These are phyloP conservation scores for Albula glossodonta DNA, from an alignment of 2,113 vertebrate genomes.

Conservation along the genomic window DNA sequence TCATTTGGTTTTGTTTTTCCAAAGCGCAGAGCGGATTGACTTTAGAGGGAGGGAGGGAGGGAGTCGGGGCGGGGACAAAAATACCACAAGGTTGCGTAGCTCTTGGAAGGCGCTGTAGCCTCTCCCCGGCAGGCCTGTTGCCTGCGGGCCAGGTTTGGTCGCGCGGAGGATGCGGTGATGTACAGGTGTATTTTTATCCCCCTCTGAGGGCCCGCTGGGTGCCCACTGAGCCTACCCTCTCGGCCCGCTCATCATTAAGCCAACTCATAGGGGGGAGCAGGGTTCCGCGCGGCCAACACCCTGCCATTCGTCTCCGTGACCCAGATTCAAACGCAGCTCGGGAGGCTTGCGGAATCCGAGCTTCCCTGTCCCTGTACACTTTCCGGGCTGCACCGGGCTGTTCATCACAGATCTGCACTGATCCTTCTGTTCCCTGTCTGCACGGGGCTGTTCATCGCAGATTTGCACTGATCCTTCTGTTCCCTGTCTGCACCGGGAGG, in stretches of 20 bases:
- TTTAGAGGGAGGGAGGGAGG: slow-evolving; percentile 36
- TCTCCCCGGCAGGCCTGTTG: slow-evolving; percentile 38
- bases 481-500: neutral
- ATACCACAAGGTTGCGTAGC: slow-evolving; percentile 47
- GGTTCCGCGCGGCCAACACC: slow-evolving; percentile 41
- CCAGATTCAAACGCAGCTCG: slow-evolving; percentile 44
- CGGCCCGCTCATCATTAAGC: slow-evolving; percentile 46
- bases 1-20: slow-evolving; percentile 69
- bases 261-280: slow-evolving; percentile 48
- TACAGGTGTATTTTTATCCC: slow-evolving; percentile 28
- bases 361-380: neutral
- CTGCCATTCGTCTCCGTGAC: slow-evolving; percentile 50
- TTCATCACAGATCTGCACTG: neutral
- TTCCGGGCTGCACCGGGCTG: neutral
- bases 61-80: slow-evolving; percentile 46
- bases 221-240: slow-evolving; percentile 16
- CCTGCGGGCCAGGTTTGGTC: slow-evolving; percentile 43
- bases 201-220: slow-evolving; percentile 14
- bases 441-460: neutral
- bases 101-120: slow-evolving; percentile 22
- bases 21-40: slow-evolving; percentile 69
- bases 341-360: slow-evolving; percentile 5
- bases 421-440: neutral
- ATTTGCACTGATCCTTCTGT: neutral
- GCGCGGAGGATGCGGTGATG: neutral